Evolutionary conservation across 2,888 invertebrate genomes (phyloP).

Genomic region (Abrostola tripartita): DNA sequence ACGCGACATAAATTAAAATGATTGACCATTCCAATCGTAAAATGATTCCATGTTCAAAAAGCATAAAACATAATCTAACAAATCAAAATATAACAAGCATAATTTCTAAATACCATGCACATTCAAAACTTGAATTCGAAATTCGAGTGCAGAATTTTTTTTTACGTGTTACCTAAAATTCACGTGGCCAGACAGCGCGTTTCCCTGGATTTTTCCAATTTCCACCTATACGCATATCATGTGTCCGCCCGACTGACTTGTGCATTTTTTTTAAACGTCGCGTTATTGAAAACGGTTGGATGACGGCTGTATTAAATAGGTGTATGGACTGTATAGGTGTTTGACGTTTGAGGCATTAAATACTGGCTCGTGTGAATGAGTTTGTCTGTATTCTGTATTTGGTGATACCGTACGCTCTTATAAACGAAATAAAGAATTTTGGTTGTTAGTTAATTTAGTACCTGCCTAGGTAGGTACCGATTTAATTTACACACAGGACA

Average conservation of each 20-base stretch:
- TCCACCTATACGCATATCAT: conserved; percentile 74
- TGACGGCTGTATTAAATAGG: conserved; percentile 58
- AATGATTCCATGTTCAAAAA: not conserved
- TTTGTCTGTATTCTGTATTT: conserved; percentile 4
- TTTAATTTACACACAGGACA: no score
- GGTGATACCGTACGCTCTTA: not conserved
- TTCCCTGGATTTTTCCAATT: conserved; percentile 80
- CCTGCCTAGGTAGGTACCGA: no score
- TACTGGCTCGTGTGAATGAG: conserved; percentile 2
- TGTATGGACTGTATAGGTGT: conserved; percentile 29
- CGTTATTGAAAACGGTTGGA: conserved; percentile 61
- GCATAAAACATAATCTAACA: not conserved
- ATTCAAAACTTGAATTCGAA: conserved; percentile 16
- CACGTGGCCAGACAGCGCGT: conserved; percentile 50
- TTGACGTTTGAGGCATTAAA: conserved; percentile 26
- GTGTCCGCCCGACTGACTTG: conserved; percentile 72
- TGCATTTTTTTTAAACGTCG: conserved; percentile 54
- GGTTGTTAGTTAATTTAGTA: not conserved
- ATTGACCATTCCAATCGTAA: not conserved
- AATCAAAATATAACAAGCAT: not conserved
- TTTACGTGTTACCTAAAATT: conserved; percentile 36
- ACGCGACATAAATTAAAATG: no score
- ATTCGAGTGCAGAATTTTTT: conserved; percentile 15
- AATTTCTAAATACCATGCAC: conserved; percentile 7
- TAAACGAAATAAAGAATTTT: not conserved